Percentiles rank a stretch among this genome's conserved stretches.
Conservation (phyloP, 2,888 invertebrate species). For the Cancer borealis region DNA sequence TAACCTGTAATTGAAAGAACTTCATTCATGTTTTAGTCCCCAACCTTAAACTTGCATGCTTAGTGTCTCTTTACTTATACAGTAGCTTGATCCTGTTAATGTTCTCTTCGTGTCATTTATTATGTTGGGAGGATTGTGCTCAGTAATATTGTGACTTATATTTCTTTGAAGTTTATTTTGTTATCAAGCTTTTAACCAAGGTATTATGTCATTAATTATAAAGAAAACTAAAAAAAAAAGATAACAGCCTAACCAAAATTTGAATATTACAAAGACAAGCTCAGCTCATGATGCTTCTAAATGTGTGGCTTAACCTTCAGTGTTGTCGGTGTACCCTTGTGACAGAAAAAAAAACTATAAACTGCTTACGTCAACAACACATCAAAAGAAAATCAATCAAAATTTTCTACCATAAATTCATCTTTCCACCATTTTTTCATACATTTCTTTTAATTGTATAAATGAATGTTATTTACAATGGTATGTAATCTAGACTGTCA, state of each 20-base stretch:
- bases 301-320: constrained; percentile 49
- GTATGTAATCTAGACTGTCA: neutral
- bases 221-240: constrained; percentile 30
- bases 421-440: neutral
- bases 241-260: neutral
- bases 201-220: constrained; percentile 21
- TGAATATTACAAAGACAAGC: constrained; percentile 34
- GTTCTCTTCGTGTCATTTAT: neutral
- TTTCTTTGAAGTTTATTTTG: neutral
- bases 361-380: no score
- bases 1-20: neutral
- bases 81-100: neutral
- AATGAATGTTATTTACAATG: neutral
- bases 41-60: neutral
- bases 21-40: neutral
- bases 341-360: neutral
- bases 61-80: neutral
- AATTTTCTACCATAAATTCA: neutral
- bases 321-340: constrained; percentile 11
- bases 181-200: neutral
- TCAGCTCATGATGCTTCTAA: constrained; percentile 47
- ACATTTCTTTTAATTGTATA: neutral
- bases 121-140: constrained; percentile 10
- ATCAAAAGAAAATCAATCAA: neutral
- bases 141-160: neutral